Evolutionary conservation across 2,888 invertebrate species (phyloP), one percentile per base, ranked within the genome.

Genomic region (Pterostichus madidus): DNA sequence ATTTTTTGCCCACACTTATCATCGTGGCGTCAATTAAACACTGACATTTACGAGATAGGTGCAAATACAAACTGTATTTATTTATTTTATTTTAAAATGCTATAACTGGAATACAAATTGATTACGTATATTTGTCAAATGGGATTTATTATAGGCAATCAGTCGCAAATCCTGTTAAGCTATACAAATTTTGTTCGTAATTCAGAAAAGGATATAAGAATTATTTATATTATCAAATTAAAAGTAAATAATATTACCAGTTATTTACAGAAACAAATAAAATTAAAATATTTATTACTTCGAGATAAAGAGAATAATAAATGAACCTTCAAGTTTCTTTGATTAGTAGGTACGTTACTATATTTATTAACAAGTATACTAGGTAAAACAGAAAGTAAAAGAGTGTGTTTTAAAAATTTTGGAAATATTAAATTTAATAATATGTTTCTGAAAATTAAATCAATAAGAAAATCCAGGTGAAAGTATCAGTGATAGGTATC

Each of bases 191-290:
- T 24, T 59, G 11, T 53, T 15, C 17, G 53, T 53, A 11, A 59
- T 24, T 11, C 31, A 59, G 10, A 59, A 31, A 59, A 15, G 53
- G 53, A 53, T 53, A 53, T 10, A 8, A 53, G 39, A 53, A 17
- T 53, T 53, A 53, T 59, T 59, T 59, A 59, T 59, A 17, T 24
- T 24, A 15, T 24, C 6, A 59, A 59, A 59, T 24, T 17, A 59
- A 24, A 59, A 31, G 24, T 59, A 59, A 59, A 59, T 53, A 59
- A 24, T 39, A 39, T 11, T 59, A 31, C 4, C 0, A 59, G 24
- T 17, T 15, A 59, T 59, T 10, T 56, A 10, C 24, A 24, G 10
- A 24, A 59, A 59, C 17, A 59, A 59, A 59, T 59, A 24, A 56
- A 15, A 17, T 8, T 17, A 6, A 56, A 15, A 24, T 24, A 24